A percentile compares a stretch with the other conserved stretches of the same genome.
Conservation (phyloP, 2,888 invertebrate species). For the Caenorhabditis drosophilae region DNA sequence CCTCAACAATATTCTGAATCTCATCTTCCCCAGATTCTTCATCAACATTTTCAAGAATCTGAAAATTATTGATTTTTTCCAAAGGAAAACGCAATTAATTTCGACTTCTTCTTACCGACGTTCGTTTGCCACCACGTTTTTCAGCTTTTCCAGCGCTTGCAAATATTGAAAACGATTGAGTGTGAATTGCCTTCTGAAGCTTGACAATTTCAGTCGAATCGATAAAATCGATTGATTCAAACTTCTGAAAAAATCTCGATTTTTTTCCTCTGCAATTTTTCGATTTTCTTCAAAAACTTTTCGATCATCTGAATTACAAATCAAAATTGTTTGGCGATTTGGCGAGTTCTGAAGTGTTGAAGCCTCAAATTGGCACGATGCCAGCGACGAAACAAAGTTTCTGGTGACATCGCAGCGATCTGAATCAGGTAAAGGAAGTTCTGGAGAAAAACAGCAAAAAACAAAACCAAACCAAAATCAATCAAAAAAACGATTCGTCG, state of each 20-base stretch:
- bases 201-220: no score
- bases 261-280: not conserved
- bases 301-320: no score
- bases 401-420: not conserved
- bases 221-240: no score
- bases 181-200: not conserved
- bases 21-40: slow-evolving; percentile 47
- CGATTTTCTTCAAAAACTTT: not conserved
- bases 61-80: slow-evolving; percentile 7
- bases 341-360: no score
- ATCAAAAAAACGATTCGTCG: slow-evolving; percentile 40
- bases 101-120: no score
- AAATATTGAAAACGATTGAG: slow-evolving; percentile 6
- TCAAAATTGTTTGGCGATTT: no score
- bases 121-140: no score
- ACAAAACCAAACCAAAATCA: slow-evolving; percentile 41
- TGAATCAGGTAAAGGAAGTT: not conserved
- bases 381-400: not conserved
- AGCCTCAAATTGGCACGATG: no score
- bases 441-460: no score
- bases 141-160: slow-evolving; percentile 35
- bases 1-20: slow-evolving; percentile 41
- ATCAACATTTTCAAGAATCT: slow-evolving; percentile 20
- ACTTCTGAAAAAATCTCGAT: no score
- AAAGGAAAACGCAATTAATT: no score